Evolutionary conservation across 2,797 vertebrate species (phyloP), one percentile per base, ranked within the genome.

Genomic region (Sitta carolinensis): DNA sequence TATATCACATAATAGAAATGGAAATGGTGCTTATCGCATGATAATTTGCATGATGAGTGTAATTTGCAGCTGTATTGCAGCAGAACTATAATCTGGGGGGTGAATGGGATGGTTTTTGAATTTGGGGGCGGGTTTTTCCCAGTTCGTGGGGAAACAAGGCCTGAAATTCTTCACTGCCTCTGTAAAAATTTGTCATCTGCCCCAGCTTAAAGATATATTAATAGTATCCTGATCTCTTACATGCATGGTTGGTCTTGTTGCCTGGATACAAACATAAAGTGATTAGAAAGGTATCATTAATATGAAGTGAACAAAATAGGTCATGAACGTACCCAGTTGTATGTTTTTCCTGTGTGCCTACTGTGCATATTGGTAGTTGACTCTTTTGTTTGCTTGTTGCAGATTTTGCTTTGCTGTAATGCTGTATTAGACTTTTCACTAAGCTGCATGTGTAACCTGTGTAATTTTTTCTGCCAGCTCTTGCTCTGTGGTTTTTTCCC

Each of bases 201-300:
- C 52, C 61, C 50, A 79, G 76, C 62, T 88, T 93, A 69, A 86
- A 94, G 80, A 47, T 82, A 21, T 54, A 92, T 94, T 93, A 86
- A 82, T 94, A 94, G 85, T 61, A 76, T 75, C 62, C 52, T 90
- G 83, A 86, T 90, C 55, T 95, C 38, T 81, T 91, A 85, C 42
- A 61, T 90, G 67, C 80, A 74, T 1, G n/a, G 69, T 77, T 92
- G 64, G 54, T 92, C 64, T 63, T 93, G 92, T 95, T 96, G 94
- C 90, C 84, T 87, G 58, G 96, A 89, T 93, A 94, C 76, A 90
- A 88, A 82, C 32, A 32, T 59, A 48, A 91, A 86, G 55, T 89
- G 87, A 90, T 94, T 91, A 86, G 70, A 86, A 94, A 90, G n/a
- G 62, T 89, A 76, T 84, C 59, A 32, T 93, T 94, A 76, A 93